phyloP scores from a whole-genome alignment of 1,140 invertebrate species.

The Diorhabda carinulata region DNA sequence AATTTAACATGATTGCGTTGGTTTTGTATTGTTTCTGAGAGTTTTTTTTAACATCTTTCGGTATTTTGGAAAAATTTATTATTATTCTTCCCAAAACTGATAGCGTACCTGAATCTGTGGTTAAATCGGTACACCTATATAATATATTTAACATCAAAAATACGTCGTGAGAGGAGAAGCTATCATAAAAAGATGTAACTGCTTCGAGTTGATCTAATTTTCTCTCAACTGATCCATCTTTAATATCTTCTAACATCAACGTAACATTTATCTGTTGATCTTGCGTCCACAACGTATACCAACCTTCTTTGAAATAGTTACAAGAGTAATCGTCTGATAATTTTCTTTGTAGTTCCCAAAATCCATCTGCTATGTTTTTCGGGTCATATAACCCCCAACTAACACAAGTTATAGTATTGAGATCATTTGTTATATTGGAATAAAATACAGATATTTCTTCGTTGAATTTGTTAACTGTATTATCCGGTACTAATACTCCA shows the following conservation, averaged over 20 bases:
- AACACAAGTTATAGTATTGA: background rate
- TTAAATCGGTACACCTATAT: background rate
- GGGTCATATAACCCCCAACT: background rate
- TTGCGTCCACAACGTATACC: background rate
- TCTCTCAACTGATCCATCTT: background rate
- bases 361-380: background rate
- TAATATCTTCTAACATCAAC: background rate
- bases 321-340: background rate
- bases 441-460: no score
- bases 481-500: no score
- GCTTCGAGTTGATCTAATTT: background rate
- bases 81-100: background rate
- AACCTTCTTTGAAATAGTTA: conserved; percentile 2
- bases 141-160: background rate
- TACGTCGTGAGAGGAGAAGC: background rate
- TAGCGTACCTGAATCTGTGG: background rate
- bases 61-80: background rate
- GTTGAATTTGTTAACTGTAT: no score
- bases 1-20: background rate
- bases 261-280: background rate
- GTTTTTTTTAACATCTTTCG: background rate
- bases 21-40: background rate
- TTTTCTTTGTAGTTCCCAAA: background rate
- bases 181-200: background rate
- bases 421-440: no score